Evolutionary conservation across 2,888 invertebrate species (phyloP), one percentile per base, ranked within the genome.

Genomic region (Drosophila recens): DNA sequence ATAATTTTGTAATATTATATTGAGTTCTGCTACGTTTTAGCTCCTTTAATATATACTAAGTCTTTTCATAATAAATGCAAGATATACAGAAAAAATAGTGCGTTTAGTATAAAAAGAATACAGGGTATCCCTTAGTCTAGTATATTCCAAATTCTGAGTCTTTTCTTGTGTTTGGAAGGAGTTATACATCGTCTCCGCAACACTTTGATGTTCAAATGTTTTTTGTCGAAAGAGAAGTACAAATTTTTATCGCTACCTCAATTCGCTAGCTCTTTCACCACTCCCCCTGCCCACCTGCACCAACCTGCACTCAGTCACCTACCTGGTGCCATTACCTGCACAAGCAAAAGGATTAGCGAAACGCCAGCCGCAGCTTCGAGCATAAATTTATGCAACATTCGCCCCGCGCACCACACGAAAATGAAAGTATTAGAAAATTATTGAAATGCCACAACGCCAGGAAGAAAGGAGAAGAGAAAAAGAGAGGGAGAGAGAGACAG

Each of bases 201-300:
- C 82, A 68, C 87, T 87, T 87, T 83, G 73, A 87, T 73, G 82
- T 68, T 57, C 61, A 79, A 87, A 79, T 75, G 65, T 75, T 83
- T 84, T 72, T 49, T 56, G 27, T 20, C 54, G 34, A 65, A 69
- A 75, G 64, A 52, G 49, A 61, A 76, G 72, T 58, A 68, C 49
- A 76, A 79, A 69, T 73, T 77, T 77, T 61, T 13, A 68, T 61
- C 38, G 58, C 34, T 30, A 5, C 56, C 34, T 34, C 30, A 51
- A 5, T 40, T 13, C 42, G 0, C 17, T 36, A 6, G 17, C 33
- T 17, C 8, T 17, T 38, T 9, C 23, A 15, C 10, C 15, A 10
- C 10, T 5, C 40, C n/a, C 15, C 20, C 34, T 4, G 1, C 4
- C 4, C 13, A 34, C 0, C 2, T 3, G 4, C 13, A 27, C 30